Evolutionary conservation across 2,113 vertebrate genomes (phyloP).

Genomic region (Coptodon rendalli): DNA sequence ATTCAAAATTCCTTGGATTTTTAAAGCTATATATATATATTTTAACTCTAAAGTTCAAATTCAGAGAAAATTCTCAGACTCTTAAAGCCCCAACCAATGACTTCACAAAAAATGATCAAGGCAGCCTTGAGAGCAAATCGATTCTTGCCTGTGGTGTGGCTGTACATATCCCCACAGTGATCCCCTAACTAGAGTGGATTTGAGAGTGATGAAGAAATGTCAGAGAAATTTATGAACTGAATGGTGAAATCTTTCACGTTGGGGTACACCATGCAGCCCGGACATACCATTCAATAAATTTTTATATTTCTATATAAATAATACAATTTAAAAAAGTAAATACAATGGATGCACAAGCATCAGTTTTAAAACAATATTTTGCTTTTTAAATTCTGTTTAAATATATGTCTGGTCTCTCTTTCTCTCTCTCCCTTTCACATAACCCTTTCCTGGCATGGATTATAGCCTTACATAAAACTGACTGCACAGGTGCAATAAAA

Average conservation of each 20-base stretch:
- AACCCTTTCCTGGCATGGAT: neutral
- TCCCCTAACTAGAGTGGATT: neutral
- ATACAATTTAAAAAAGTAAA: rapidly evolving
- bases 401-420: neutral
- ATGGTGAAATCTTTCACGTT: neutral
- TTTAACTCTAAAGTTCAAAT: neutral
- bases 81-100: neutral
- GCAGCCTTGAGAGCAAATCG: slow-evolving; percentile 7
- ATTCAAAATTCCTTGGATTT: neutral
- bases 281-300: neutral
- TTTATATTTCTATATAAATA: neutral
- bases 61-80: neutral
- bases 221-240: neutral
- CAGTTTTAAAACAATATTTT: neutral
- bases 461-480: slow-evolving; percentile 12
- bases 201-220: neutral
- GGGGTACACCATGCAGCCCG: neutral
- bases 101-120: slow-evolving; percentile 21
- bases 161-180: neutral
- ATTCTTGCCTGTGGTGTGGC: slow-evolving; percentile 7
- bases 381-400: neutral
- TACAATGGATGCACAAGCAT: neutral
- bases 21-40: neutral
- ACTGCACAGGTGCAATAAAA: neutral
- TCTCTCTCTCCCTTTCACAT: neutral